Conservation (phyloP, 2,888 invertebrate species). For the Drosophila yooni region DNA sequence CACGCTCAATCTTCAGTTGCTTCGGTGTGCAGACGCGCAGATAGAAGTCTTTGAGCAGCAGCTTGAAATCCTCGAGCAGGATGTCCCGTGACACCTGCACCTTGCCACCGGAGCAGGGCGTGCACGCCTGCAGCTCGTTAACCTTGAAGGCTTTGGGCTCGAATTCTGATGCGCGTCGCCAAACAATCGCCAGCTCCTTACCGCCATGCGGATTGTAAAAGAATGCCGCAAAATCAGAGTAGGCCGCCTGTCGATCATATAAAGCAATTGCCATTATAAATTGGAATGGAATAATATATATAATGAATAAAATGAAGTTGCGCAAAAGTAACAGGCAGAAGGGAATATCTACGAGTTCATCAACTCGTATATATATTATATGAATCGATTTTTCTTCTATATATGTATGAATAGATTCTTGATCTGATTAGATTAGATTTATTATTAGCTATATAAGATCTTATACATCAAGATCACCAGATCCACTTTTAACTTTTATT, state of each 20-base stretch:
- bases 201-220: slow-evolving; percentile 97
- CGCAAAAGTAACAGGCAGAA: too few relatives aligned
- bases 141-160: slow-evolving; percentile 91
- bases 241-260: slow-evolving; percentile 87
- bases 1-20: slow-evolving; percentile 30
- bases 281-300: background rate
- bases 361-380: too few relatives aligned
- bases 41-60: slow-evolving; percentile 83
- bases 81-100: slow-evolving; percentile 76
- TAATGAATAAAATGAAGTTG: too few relatives aligned
- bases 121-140: slow-evolving; percentile 78
- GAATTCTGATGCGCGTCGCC: slow-evolving; percentile 89
- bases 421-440: background rate
- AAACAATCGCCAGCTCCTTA: slow-evolving; percentile 92
- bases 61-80: slow-evolving; percentile 83
- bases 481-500: background rate
- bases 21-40: slow-evolving; percentile 73
- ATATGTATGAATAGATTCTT: background rate
- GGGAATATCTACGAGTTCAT: too few relatives aligned
- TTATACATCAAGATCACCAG: too few relatives aligned
- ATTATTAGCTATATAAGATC: too few relatives aligned
- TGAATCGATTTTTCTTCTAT: too few relatives aligned
- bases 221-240: slow-evolving; percentile 92
- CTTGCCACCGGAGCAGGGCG: slow-evolving; percentile 56
- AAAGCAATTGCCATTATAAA: background rate